phyloP scores from a whole-genome alignment of 2,797 vertebrate genomes.

The Ctenopoma kingsleyae region DNA sequence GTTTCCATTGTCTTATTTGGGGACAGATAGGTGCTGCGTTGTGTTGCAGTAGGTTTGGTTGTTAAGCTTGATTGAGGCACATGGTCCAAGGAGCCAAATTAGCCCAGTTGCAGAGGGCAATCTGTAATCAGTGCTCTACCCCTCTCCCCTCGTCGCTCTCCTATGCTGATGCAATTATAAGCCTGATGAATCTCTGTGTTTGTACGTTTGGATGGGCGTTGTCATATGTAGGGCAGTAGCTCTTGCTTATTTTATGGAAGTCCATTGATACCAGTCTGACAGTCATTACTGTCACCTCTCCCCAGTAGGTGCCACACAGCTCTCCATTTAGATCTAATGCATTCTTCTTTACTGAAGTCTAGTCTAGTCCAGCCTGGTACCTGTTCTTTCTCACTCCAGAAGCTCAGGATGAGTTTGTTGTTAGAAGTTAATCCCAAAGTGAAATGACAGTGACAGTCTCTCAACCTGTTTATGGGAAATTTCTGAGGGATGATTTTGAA shows the following conservation, averaged over 20 bases:
- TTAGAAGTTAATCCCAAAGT: neutral
- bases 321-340: conserved; percentile 19
- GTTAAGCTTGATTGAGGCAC: conserved; percentile 53
- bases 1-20: neutral
- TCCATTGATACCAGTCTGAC: conserved; percentile 31
- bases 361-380: neutral
- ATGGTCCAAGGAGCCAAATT: conserved; percentile 59
- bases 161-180: conserved; percentile 57
- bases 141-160: conserved; percentile 16
- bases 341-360: neutral
- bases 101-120: conserved; percentile 62
- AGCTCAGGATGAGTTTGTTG: neutral
- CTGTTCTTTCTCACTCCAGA: neutral
- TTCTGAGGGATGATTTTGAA: no score
- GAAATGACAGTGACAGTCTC: neutral
- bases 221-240: conserved; percentile 8
- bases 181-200: conserved; percentile 16
- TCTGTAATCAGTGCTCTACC: conserved; percentile 68
- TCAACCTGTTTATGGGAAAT: neutral
- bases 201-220: conserved; percentile 5
- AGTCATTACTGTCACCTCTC: conserved; percentile 28
- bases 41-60: neutral
- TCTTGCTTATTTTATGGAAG: conserved; percentile 30
- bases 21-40: neutral
- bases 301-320: conserved; percentile 1